Conservation (phyloP, 2,113 vertebrate species). For the Nerophis lumbriciformis region DNA sequence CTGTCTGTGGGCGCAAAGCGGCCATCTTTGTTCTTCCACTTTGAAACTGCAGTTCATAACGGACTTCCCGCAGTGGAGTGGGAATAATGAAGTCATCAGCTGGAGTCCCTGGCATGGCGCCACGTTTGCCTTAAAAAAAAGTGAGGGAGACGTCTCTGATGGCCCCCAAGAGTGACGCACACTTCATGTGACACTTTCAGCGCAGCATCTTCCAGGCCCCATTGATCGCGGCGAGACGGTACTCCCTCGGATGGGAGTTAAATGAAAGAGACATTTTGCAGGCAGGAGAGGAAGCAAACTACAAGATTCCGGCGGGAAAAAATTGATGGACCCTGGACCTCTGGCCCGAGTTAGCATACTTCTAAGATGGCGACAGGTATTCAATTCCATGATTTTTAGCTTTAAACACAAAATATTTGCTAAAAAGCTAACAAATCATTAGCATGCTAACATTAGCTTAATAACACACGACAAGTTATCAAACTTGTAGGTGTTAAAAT, state of each 20-base stretch:
- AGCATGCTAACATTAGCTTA: too few relatives aligned
- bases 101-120: constrained; percentile 25
- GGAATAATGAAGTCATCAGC: constrained; percentile 10
- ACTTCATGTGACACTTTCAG: constrained; percentile 44
- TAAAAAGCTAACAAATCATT: too few relatives aligned
- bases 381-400: too few relatives aligned
- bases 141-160: constrained; percentile 27
- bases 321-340: too few relatives aligned
- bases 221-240: constrained; percentile 32
- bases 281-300: background rate
- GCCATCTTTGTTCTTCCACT: constrained; percentile 8
- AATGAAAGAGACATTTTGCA: too few relatives aligned
- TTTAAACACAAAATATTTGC: too few relatives aligned
- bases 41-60: background rate
- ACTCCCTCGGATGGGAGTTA: background rate
- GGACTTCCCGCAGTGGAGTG: constrained; percentile 7
- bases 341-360: too few relatives aligned
- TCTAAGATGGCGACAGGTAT: too few relatives aligned
- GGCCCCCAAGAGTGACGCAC: constrained; percentile 25
- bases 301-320: constrained; percentile 8
- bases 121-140: constrained; percentile 27
- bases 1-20: constrained; percentile 4
- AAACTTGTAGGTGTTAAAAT: too few relatives aligned
- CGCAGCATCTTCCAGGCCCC: constrained; percentile 34
- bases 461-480: too few relatives aligned